A percentile compares a stretch with the other conserved stretches of the same genome.
phyloP scores from a whole-genome alignment of 2,888 invertebrate species.

The Operophtera brumata region DNA sequence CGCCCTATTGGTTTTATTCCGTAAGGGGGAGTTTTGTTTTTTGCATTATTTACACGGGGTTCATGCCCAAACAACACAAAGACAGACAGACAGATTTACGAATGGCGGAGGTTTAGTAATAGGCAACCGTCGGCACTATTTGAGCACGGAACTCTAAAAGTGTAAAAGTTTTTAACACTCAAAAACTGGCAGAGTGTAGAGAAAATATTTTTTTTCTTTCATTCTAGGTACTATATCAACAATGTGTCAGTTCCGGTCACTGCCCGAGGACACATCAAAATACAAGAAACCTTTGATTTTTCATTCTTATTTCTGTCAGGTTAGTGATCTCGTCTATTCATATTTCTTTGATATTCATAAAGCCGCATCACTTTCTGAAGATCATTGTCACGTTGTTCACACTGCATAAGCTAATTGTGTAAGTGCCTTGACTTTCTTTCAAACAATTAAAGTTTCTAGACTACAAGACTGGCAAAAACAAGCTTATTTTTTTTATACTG shows the following conservation, averaged over 20 bases:
- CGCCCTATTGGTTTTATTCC: too few relatives aligned
- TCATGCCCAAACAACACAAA: too few relatives aligned
- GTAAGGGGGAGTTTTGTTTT: too few relatives aligned
- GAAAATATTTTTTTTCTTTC: constrained; percentile 25
- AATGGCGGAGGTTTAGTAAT: too few relatives aligned
- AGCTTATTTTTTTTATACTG: too few relatives aligned
- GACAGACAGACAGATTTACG: too few relatives aligned
- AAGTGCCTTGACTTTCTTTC: neutral
- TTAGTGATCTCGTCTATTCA: constrained; percentile 18
- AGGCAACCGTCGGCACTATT: too few relatives aligned
- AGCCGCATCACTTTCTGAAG: constrained; percentile 3
- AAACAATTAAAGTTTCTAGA: neutral
- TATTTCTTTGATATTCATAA: constrained; percentile 9
- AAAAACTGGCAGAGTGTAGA: constrained; percentile 12
- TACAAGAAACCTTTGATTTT: constrained; percentile 1
- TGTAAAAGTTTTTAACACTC: constrained; percentile 3
- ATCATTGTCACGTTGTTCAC: constrained; percentile 15
- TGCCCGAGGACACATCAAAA: constrained; percentile 29
- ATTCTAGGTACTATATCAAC: constrained; percentile 18
- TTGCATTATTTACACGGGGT: too few relatives aligned
- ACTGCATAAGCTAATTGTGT: neutral
- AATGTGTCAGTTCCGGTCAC: constrained; percentile 26
- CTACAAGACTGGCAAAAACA: neutral
- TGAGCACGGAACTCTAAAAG: too few relatives aligned
- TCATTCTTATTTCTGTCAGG: constrained; percentile 13